Percentiles rank a stretch among this genome's conserved stretches.
Conservation (phyloP, 2,113 vertebrate species). For the Cyanoramphus novaezelandiae region DNA sequence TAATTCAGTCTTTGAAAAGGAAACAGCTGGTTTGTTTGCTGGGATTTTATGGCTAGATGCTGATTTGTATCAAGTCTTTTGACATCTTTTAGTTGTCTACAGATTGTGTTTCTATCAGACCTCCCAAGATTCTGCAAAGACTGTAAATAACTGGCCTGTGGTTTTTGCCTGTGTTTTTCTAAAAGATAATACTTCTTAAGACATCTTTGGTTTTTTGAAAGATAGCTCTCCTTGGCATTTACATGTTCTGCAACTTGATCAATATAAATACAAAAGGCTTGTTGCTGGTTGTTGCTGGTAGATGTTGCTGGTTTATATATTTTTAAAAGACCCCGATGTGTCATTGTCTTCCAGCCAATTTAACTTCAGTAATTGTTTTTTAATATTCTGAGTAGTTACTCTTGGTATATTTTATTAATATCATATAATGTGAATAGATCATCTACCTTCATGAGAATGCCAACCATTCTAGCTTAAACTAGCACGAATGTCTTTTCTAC, state of each 20-base stretch:
- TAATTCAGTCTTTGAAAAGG: neutral
- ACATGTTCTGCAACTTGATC: neutral
- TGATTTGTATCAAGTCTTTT: neutral
- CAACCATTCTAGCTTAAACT: neutral
- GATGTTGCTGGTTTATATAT: neutral
- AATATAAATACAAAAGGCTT: neutral
- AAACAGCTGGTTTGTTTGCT: neutral
- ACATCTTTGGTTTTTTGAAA: neutral
- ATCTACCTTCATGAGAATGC: neutral
- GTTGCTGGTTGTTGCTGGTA: too few relatives aligned
- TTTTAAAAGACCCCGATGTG: neutral
- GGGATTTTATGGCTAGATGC: neutral
- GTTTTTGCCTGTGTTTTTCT: neutral
- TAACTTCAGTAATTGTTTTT: neutral
- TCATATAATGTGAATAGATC: neutral
- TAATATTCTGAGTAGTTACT: neutral
- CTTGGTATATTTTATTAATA: neutral
- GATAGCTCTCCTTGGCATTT: neutral
- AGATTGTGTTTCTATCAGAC: neutral
- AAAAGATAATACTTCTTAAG: neutral
- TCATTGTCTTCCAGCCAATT: neutral
- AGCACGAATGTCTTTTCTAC: neutral
- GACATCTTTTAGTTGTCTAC: neutral
- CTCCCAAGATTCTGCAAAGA: neutral
- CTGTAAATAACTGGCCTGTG: neutral